Conservation (phyloP, 2,888 invertebrate genomes). For the Andrena camellia region DNA sequence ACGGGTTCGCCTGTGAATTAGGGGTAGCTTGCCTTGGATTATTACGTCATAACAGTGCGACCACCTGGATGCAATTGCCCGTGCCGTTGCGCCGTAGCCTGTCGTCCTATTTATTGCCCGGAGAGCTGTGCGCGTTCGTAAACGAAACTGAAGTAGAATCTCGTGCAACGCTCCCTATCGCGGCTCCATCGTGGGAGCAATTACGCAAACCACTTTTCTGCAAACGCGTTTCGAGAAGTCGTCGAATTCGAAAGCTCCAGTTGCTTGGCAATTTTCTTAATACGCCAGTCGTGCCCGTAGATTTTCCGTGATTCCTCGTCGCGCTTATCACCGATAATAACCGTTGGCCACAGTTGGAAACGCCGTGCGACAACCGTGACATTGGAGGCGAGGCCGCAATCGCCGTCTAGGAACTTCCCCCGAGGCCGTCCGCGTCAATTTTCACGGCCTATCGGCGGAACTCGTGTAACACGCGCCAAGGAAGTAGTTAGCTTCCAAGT, state of each 20-base stretch:
- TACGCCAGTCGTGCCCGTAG: background rate
- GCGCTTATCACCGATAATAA: constrained; percentile 40
- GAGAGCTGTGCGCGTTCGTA: constrained; percentile 40
- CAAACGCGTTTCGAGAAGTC: background rate
- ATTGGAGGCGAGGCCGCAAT: constrained; percentile 30
- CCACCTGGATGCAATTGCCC: constrained; percentile 81
- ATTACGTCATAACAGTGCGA: constrained; percentile 80
- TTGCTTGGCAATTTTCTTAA: background rate
- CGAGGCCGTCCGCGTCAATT: constrained; percentile 28
- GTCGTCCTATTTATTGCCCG: constrained; percentile 78
- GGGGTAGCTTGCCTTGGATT: constrained; percentile 79
- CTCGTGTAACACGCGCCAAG: constrained; percentile 35
- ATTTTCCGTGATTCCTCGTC: background rate
- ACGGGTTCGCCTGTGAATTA: constrained; percentile 75
- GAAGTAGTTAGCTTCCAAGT: constrained; percentile 33
- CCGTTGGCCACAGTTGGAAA: constrained; percentile 6
- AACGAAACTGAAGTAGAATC: constrained; percentile 48
- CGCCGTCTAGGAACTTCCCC: constrained; percentile 37
- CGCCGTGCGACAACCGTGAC: constrained; percentile 29
- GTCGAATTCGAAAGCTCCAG: background rate
- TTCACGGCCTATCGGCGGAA: constrained; percentile 45
- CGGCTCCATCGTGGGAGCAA: background rate
- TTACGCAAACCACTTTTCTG: background rate
- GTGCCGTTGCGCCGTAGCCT: constrained; percentile 73
- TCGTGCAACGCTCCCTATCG: background rate